Evolutionary conservation across 2,797 vertebrate genomes (phyloP).

Genomic region (Notoglanidium macrostoma): DNA sequence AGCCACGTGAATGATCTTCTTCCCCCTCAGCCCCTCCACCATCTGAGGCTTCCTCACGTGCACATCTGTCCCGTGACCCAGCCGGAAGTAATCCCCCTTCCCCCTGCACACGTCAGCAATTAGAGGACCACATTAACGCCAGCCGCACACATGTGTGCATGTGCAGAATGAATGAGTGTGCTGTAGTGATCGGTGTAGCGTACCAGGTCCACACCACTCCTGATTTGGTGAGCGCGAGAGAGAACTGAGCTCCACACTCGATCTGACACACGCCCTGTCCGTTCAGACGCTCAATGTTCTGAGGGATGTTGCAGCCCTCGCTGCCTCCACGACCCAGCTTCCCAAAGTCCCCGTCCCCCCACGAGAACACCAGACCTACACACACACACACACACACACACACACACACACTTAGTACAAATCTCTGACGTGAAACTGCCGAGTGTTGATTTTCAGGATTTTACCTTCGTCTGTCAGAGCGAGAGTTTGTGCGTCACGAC

Average conservation of each 20-base stretch:
- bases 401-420: background rate
- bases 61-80: slow-evolving; percentile 95
- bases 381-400: slow-evolving; percentile 17
- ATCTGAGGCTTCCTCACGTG: slow-evolving; percentile 97
- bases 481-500: slow-evolving; percentile 94
- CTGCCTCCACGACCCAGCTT: slow-evolving; percentile 97
- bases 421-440: background rate
- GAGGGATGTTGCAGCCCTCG: slow-evolving; percentile 96
- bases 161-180: background rate
- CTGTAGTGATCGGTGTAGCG: background rate
- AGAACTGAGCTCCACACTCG: slow-evolving; percentile 98
- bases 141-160: background rate
- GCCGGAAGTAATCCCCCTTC: slow-evolving; percentile 95
- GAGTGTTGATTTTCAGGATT: background rate
- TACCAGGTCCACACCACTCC: slow-evolving; percentile 99
- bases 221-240: slow-evolving; percentile 94
- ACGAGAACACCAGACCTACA: slow-evolving; percentile 94
- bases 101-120: slow-evolving; percentile 77
- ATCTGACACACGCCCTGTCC: slow-evolving; percentile 96
- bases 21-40: slow-evolving; percentile 93
- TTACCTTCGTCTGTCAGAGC: slow-evolving; percentile 97
- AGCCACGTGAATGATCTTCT: slow-evolving; percentile 96
- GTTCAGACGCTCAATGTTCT: slow-evolving; percentile 96
- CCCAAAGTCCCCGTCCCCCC: slow-evolving; percentile 98
- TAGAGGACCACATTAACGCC: background rate